Evolutionary conservation across 1,140 invertebrate species (phyloP).

Genomic region (Eumaeus atala): DNA sequence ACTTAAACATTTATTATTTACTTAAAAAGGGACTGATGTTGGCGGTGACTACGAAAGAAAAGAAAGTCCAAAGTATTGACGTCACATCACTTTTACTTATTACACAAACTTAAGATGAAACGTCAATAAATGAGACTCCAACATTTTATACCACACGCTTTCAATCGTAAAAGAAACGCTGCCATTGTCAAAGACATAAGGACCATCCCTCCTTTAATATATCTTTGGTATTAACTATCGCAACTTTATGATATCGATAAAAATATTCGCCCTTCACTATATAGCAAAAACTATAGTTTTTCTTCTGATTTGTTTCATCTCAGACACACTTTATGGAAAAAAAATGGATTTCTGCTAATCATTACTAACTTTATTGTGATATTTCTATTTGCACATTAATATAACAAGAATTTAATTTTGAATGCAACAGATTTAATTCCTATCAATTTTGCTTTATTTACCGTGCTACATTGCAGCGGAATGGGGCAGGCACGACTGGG

Average conservation of each 20-base stretch:
- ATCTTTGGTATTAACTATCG: conserved; percentile 12
- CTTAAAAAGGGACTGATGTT: too few relatives aligned
- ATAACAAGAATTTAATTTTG: too few relatives aligned
- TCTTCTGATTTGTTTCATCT: conserved; percentile 8
- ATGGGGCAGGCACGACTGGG: too few relatives aligned
- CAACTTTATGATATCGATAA: conserved; percentile 20
- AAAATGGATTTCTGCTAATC: too few relatives aligned
- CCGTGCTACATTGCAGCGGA: too few relatives aligned
- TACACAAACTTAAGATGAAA: conserved; percentile 8
- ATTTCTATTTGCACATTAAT: too few relatives aligned
- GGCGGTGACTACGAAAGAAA: too few relatives aligned
- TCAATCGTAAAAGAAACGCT: conserved; percentile 21
- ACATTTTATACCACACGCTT: conserved; percentile 12
- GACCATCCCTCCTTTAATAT: conserved; percentile 7
- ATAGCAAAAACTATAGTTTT: conserved; percentile 1
- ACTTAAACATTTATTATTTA: too few relatives aligned
- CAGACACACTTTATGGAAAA: conserved; percentile 1
- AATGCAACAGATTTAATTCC: too few relatives aligned
- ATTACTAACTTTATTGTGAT: too few relatives aligned
- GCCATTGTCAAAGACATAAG: conserved; percentile 24
- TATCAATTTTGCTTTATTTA: too few relatives aligned
- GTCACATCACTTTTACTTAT: conserved; percentile 7
- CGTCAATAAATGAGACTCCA: conserved; percentile 2
- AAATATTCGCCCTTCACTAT: conserved; percentile 12
- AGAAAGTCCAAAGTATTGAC: not conserved